A percentile compares a stretch with the other conserved stretches of the same genome.
Evolutionary conservation across 2,113 vertebrate genomes (phyloP).

Genomic region (Aldabrachelys gigantea): DNA sequence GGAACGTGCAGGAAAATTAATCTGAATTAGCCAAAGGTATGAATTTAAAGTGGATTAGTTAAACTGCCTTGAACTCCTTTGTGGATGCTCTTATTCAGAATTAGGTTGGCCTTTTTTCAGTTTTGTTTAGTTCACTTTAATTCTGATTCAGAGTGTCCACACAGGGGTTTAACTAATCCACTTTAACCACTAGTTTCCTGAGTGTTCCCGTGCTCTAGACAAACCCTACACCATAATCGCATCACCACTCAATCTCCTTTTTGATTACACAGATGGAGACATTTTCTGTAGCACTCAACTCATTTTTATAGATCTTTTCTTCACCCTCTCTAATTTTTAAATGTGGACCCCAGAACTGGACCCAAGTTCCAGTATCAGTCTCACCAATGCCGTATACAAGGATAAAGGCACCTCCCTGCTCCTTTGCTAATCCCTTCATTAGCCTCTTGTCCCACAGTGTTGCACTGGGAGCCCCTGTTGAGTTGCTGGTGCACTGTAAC

Average conservation of each 20-base stretch:
- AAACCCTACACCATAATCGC: neutral
- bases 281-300: neutral
- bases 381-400: neutral
- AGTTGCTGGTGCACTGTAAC: rapidly evolving
- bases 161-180: neutral
- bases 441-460: neutral
- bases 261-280: neutral
- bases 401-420: neutral
- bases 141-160: no score
- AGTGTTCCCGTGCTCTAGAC: neutral
- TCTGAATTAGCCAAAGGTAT: no score
- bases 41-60: no score
- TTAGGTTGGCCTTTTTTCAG: no score
- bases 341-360: neutral
- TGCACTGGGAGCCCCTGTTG: neutral
- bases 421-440: neutral
- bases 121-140: no score
- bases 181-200: neutral
- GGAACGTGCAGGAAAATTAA: no score
- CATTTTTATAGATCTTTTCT: neutral
- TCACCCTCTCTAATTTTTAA: neutral
- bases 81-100: no score
- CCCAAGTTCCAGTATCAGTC: neutral
- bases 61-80: no score
- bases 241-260: neutral